Conservation (phyloP, 2,888 invertebrate genomes). For the Congeria kusceri region DNA sequence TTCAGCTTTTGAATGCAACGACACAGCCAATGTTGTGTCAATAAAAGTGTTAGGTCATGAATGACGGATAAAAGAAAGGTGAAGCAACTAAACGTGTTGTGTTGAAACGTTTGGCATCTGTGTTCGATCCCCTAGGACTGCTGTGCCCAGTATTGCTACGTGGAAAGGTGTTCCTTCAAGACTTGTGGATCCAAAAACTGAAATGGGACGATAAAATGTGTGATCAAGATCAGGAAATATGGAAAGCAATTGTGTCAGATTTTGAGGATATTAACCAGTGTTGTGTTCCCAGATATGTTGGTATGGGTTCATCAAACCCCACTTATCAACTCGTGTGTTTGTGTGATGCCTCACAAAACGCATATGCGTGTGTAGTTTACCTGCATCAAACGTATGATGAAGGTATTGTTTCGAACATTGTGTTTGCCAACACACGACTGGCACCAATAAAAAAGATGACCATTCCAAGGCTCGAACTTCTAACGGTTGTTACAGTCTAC, state of each 20-base stretch:
- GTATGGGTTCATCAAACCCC: neutral
- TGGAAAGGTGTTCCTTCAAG: constrained; percentile 23
- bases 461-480: constrained; percentile 22
- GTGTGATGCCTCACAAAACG: constrained; percentile 16
- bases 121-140: constrained; percentile 31
- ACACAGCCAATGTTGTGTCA: constrained; percentile 5
- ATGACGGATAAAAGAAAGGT: constrained; percentile 14
- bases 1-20: neutral
- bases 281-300: neutral
- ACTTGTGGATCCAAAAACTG: constrained; percentile 20
- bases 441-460: constrained; percentile 15
- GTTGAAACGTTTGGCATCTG: constrained; percentile 18
- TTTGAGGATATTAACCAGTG: neutral
- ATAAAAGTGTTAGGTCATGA: constrained; percentile 27
- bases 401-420: neutral
- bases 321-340: constrained; percentile 6
- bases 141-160: constrained; percentile 11
- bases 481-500: constrained; percentile 6
- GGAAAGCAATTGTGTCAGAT: constrained; percentile 10
- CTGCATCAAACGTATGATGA: constrained; percentile 1
- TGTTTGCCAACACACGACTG: constrained; percentile 30
- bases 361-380: constrained; percentile 24
- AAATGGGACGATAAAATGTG: constrained; percentile 23
- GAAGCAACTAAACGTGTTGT: constrained; percentile 18
- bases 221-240: neutral